Conservation (phyloP, 2,113 vertebrate species). For the Phaethornis superciliosus region DNA sequence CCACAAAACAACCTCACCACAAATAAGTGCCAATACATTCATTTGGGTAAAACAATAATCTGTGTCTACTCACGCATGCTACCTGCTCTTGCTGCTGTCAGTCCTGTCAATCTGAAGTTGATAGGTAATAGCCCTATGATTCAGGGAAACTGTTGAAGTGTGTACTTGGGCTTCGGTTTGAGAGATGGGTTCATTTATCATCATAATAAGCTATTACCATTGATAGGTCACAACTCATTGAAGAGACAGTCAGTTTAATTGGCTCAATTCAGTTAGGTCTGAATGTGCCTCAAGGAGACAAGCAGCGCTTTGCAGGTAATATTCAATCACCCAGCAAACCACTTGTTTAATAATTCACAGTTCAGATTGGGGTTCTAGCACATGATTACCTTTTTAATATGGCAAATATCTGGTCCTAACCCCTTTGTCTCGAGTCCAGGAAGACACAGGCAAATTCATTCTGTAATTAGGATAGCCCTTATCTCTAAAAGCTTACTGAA, state of each 20-base stretch:
- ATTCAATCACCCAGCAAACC: slow-evolving; percentile 76
- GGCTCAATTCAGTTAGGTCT: slow-evolving; percentile 77
- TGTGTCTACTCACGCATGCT: slow-evolving; percentile 73
- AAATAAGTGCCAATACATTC: slow-evolving; percentile 75
- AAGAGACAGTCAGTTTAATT: slow-evolving; percentile 84
- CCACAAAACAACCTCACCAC: background rate
- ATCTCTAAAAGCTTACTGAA: background rate
- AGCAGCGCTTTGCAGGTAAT: slow-evolving; percentile 73
- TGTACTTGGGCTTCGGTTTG: slow-evolving; percentile 77
- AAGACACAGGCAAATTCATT: background rate
- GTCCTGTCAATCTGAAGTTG: slow-evolving; percentile 76
- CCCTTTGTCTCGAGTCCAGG: background rate
- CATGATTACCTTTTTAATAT: slow-evolving; percentile 41
- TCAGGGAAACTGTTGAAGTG: slow-evolving; percentile 79
- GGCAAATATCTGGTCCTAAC: slow-evolving; percentile 46
- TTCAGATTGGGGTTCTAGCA: slow-evolving; percentile 48
- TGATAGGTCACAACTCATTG: slow-evolving; percentile 84
- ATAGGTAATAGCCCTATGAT: slow-evolving; percentile 78
- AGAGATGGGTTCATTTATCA: slow-evolving; percentile 89
- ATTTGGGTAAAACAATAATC: slow-evolving; percentile 77
- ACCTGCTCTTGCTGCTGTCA: slow-evolving; percentile 56
- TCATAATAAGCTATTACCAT: slow-evolving; percentile 87
- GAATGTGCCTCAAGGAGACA: slow-evolving; percentile 72
- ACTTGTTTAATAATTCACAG: slow-evolving; percentile 77
- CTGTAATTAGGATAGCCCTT: background rate